Conservation (phyloP, 2,888 invertebrate species). For the Ochlodes sylvanus region DNA sequence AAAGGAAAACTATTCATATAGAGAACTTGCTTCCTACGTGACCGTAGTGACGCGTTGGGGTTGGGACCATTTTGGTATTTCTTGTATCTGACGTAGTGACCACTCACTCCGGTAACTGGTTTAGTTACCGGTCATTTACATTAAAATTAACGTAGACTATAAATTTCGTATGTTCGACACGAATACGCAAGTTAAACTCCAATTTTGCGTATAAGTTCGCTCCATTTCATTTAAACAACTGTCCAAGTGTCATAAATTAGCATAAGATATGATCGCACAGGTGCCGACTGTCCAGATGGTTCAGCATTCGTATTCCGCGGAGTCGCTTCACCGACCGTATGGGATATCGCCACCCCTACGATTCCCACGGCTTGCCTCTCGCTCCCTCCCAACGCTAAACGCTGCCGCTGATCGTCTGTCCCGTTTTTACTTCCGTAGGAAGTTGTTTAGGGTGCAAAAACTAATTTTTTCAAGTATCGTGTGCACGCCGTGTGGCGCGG, state of each 20-base stretch:
- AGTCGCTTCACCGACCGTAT: slow-evolving; percentile 76
- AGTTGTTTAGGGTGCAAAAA: slow-evolving; percentile 77
- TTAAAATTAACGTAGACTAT: no score
- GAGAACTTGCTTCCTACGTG: no score
- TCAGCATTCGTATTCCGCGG: slow-evolving; percentile 52
- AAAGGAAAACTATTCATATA: no score
- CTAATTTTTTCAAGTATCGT: slow-evolving; percentile 70
- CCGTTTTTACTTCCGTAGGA: slow-evolving; percentile 77
- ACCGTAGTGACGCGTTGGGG: no score
- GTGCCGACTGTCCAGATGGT: slow-evolving; percentile 55
- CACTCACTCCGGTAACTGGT: no score
- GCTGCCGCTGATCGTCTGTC: slow-evolving; percentile 41
- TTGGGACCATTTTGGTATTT: no score
- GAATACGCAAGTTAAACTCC: no score
- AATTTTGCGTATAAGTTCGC: not conserved
- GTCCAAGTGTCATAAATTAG: slow-evolving; percentile 41
- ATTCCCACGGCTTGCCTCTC: slow-evolving; percentile 76
- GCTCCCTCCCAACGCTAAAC: slow-evolving; percentile 46
- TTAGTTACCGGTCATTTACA: no score
- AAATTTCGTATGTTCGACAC: no score
- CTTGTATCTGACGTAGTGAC: no score
- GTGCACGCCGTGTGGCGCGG: slow-evolving; percentile 75
- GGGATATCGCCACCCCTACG: slow-evolving; percentile 81
- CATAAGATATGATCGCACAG: slow-evolving; percentile 52
- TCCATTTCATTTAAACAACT: not conserved